Base-by-base conservation (phyloP, 2,113 vertebrate species). In the Paedocypris sp. region DNA sequence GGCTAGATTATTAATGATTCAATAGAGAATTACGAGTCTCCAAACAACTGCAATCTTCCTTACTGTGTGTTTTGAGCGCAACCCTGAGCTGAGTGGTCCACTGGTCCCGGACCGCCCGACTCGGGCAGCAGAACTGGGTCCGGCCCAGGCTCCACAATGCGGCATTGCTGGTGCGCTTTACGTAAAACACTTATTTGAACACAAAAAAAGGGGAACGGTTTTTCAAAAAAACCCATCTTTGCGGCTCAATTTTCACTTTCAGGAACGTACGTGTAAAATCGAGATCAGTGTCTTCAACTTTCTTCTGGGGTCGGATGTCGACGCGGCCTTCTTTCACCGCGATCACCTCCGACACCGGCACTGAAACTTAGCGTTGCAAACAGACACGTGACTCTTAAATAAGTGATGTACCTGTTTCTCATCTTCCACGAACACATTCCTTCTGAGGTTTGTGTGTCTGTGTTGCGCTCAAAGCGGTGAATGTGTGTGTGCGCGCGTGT, bases 41-140 rank as follows among this genome's bases (percentile, higher is more conserved):
- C 12, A 9, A 25, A 29, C 15, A 29, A 28, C 38, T 9, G 12
- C n/a, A 9, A 20, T 12, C 50, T 5, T 19, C 58, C 77, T 71
- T 66, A 87, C 85, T 68, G 71, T 86, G 82, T 2, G 77, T 84
- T 76, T 78, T 82, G 15, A 85, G 60, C 19, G 82, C 77, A 1
- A 52, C 54, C 63, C 62, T 64, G n/a, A 86, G 70, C 11, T 83
- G 73, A 13, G 71, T 76, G 0, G 73, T 82, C 85, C 85, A 87
- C 62, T 83, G 82, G 61, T 86, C 81, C 70, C 82, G 72, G 23
- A 85, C 76, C 41, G 71, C 82, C 23, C 77, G 80, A 66, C 85
- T 84, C 13, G 75, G 78, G 46, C 80, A 85, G 59, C 67, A 79
- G 73, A 87, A 87, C 76, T 82, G 80, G 74, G 66, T 81, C 69